Percentiles rank a stretch among this genome's conserved stretches.
Conservation (phyloP, 2,888 invertebrate genomes). For the Drosophila kambysellisi region DNA sequence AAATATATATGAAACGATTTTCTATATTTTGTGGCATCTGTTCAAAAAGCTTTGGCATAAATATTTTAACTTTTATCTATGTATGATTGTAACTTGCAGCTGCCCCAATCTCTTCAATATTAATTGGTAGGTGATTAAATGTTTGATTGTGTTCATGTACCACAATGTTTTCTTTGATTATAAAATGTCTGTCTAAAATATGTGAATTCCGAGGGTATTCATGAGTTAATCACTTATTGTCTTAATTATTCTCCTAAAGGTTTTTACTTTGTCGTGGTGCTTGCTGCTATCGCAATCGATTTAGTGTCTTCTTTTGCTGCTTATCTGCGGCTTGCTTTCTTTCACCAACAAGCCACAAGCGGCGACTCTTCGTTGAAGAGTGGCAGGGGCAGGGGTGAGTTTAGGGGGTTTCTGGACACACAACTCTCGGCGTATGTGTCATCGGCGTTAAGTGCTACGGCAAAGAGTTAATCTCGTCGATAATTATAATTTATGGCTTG, state of each 20-base stretch:
- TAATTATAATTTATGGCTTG: slow-evolving; percentile 80
- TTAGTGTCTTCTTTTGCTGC: slow-evolving; percentile 78
- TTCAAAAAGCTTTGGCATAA: neutral
- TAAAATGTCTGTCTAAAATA: neutral
- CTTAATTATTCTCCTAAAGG: neutral
- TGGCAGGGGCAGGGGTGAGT: neutral
- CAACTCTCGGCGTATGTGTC: slow-evolving; percentile 66
- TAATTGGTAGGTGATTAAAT: neutral
- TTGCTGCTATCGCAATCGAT: slow-evolving; percentile 67
- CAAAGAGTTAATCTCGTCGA: slow-evolving; percentile 80
- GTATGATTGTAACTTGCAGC: too few species aligned
- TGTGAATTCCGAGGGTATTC: slow-evolving; percentile 23
- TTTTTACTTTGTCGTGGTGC: slow-evolving; percentile 19
- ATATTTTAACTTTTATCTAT: neutral
- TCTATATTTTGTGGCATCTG: neutral
- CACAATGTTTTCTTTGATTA: neutral
- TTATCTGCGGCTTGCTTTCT: slow-evolving; percentile 77
- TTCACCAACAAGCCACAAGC: slow-evolving; percentile 46
- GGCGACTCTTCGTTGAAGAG: slow-evolving; percentile 7
- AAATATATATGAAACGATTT: rapidly evolving
- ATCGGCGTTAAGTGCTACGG: slow-evolving; percentile 79
- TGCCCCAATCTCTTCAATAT: neutral
- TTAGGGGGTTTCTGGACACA: slow-evolving; percentile 15
- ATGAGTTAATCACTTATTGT: neutral
- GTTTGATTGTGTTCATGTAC: neutral